phyloP scores from a whole-genome alignment of 2,113 vertebrate species.

The Microtus oregoni region DNA sequence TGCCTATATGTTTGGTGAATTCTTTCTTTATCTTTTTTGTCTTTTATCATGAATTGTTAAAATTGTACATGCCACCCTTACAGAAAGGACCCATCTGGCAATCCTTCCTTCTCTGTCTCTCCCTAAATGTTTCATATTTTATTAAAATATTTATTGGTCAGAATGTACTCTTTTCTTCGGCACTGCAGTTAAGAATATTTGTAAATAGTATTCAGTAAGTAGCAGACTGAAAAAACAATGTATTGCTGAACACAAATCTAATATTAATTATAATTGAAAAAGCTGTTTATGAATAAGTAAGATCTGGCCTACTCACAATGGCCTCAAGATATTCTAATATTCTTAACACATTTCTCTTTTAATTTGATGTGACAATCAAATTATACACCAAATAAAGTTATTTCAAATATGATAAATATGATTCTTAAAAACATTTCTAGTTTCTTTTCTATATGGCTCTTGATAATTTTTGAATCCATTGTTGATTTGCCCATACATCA shows the following conservation, averaged over 20 bases:
- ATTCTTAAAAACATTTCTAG: not conserved
- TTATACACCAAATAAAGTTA: not conserved
- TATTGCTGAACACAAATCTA: not conserved
- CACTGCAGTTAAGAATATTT: not conserved
- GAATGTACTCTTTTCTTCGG: not conserved
- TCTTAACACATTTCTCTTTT: not conserved
- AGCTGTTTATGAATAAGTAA: not conserved
- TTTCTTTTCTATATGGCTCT: not conserved
- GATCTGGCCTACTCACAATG: not conserved
- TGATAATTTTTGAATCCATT: not conserved
- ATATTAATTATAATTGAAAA: not conserved
- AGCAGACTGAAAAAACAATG: not conserved
- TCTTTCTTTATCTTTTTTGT: not conserved
- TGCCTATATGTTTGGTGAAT: not conserved
- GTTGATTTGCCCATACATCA: not conserved
- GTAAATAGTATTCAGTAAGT: not conserved
- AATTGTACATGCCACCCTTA: not conserved
- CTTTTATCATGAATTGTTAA: not conserved
- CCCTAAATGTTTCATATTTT: fast-evolving
- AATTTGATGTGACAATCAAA: not conserved
- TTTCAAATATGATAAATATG: not conserved
- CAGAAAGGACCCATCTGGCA: not conserved
- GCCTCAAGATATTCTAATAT: not conserved
- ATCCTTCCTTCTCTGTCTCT: not conserved
- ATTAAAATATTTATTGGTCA: not conserved